Conservation (phyloP, 2,113 vertebrate genomes). For the Speoplatyrhinus poulsoni region DNA sequence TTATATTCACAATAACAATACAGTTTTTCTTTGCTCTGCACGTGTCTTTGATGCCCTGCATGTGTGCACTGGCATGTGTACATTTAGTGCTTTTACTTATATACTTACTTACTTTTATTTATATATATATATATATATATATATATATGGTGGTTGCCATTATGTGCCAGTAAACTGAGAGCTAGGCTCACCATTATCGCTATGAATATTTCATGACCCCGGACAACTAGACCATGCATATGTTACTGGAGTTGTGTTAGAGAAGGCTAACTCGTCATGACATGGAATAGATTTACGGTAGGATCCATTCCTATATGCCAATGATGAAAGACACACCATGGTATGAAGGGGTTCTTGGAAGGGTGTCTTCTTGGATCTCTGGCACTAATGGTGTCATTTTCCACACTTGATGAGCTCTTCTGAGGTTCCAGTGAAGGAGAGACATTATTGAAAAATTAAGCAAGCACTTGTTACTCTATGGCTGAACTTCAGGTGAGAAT, state of each 20-base stretch:
- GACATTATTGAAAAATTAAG: conserved; percentile 36
- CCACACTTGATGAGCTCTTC: conserved; percentile 7
- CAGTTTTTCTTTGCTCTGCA: conserved; percentile 5
- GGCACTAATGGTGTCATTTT: conserved; percentile 20
- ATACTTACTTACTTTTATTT: too few species aligned
- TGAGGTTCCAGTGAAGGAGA: conserved; percentile 17
- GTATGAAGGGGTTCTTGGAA: neutral
- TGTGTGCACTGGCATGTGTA: neutral
- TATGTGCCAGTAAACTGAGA: conserved; percentile 54
- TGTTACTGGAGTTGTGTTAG: conserved; percentile 48
- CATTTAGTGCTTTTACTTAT: too few species aligned
- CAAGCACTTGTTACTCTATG: conserved; percentile 3
- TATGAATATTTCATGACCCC: conserved; percentile 74
- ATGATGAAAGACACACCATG: conserved; percentile 35
- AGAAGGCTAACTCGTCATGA: too few species aligned
- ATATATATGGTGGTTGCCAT: conserved; percentile 18
- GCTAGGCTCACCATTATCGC: conserved; percentile 60
- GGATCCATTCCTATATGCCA: neutral
- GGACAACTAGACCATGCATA: conserved; percentile 45
- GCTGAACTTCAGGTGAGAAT: conserved; percentile 56
- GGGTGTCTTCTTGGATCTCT: conserved; percentile 4
- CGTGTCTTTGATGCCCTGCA: neutral
- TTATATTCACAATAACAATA: conserved; percentile 11
- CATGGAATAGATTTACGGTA: conserved; percentile 15
- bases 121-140: neutral